Evolutionary conservation across 2,888 invertebrate species (phyloP).

Genomic region (Pheosia gnoma): DNA sequence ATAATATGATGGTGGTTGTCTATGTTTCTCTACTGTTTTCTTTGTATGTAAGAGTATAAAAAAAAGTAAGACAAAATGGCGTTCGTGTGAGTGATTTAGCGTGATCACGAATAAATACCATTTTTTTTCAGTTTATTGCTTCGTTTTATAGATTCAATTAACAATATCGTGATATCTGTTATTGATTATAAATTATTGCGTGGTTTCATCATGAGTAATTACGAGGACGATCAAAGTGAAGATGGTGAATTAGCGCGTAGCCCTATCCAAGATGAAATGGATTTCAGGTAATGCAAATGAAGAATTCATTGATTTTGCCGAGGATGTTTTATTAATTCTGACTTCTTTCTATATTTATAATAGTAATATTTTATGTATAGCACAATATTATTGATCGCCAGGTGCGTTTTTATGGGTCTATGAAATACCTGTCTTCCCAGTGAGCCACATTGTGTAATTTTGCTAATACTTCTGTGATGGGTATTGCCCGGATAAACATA

Average conservation of each 20-base stretch:
- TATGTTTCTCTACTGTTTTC: no score
- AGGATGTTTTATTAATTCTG: no score
- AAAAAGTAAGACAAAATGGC: slow-evolving; percentile 48
- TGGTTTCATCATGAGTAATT: slow-evolving; percentile 77
- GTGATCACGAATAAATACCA: not conserved
- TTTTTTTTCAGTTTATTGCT: not conserved
- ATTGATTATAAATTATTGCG: slow-evolving; percentile 6
- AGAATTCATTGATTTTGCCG: no score
- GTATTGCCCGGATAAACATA: not conserved
- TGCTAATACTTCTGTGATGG: not conserved
- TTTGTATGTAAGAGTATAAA: no score
- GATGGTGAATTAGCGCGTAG: slow-evolving; percentile 93
- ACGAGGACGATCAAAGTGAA: slow-evolving; percentile 90
- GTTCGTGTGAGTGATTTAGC: slow-evolving; percentile 9
- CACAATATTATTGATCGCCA: no score
- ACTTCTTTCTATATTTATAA: no score
- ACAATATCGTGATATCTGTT: slow-evolving; percentile 11
- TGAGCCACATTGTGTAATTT: not conserved
- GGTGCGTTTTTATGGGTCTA: no score
- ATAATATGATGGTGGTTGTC: no score
- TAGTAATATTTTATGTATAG: no score
- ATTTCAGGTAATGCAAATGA: slow-evolving; percentile 67
- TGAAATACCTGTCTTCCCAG: no score
- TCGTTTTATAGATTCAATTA: not conserved
- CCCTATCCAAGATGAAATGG: slow-evolving; percentile 86